Conservation (phyloP, 2,797 vertebrate genomes). For the Lithobates sylvaticus region DNA sequence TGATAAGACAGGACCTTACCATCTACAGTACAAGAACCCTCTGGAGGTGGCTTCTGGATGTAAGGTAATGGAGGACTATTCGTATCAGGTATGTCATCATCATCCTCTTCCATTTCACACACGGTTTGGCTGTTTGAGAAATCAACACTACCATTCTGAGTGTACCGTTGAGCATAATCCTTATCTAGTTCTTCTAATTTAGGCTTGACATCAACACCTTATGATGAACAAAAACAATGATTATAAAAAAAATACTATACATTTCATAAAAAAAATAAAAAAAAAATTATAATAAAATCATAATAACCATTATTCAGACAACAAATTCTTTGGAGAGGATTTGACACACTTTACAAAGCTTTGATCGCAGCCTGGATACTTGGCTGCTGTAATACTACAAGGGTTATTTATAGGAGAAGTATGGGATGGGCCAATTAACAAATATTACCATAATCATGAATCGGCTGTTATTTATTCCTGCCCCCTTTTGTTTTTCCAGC, state of each 20-base stretch:
- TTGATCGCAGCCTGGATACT: no score
- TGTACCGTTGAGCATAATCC: conserved; percentile 80
- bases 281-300: no score
- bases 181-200: conserved; percentile 86
- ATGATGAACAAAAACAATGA: conserved; percentile 32
- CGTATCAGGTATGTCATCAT: conserved; percentile 93
- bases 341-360: no score
- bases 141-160: conserved; percentile 82
- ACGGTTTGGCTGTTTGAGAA: conserved; percentile 81
- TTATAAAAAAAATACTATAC: not conserved
- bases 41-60: conserved; percentile 88
- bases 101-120: conserved; percentile 85
- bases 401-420: no score
- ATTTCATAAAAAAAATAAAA: no score
- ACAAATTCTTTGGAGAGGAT: no score
- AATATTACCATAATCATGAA: no score
- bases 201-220: conserved; percentile 84
- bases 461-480: no score
- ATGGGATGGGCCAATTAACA: no score
- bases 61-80: conserved; percentile 94
- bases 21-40: conserved; percentile 95
- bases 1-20: conserved; percentile 75
- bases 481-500: no score
- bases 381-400: no score
- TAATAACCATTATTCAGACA: no score